These are phyloP conservation scores for Thereva nobilitata DNA, from an alignment of 2,888 invertebrate species.

Conservation along the genomic window DNA sequence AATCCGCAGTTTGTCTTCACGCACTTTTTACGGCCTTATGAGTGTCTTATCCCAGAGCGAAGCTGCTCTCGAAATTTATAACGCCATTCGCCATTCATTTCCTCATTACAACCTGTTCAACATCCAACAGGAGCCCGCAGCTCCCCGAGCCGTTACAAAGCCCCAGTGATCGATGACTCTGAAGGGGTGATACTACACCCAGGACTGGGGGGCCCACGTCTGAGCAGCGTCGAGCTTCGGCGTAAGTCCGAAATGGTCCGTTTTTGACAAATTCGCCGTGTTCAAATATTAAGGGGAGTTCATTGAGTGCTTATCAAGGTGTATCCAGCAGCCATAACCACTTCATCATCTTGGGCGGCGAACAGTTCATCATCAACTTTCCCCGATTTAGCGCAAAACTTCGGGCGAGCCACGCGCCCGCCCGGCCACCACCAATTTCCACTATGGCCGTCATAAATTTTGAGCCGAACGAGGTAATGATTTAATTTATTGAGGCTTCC, in stretches of 20 bases:
- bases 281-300: constrained; percentile 26
- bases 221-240: too few relatives aligned
- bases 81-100: too few relatives aligned
- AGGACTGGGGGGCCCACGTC: too few relatives aligned
- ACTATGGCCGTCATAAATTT: constrained; percentile 43
- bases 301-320: constrained; percentile 33
- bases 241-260: constrained; percentile 10
- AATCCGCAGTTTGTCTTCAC: too few relatives aligned
- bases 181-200: too few relatives aligned
- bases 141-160: too few relatives aligned
- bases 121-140: too few relatives aligned
- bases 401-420: constrained; percentile 28
- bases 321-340: constrained; percentile 34
- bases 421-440: constrained; percentile 37
- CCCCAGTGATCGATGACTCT: too few relatives aligned
- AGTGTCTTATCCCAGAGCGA: too few relatives aligned
- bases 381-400: constrained; percentile 33
- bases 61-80: too few relatives aligned
- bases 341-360: constrained; percentile 25
- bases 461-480: constrained; percentile 49
- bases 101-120: too few relatives aligned
- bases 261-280: constrained; percentile 27
- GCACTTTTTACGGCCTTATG: too few relatives aligned
- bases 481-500: constrained; percentile 52
- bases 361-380: constrained; percentile 21